Conservation (phyloP, 2,888 invertebrate genomes). For the Agonopterix alstromeriana region DNA sequence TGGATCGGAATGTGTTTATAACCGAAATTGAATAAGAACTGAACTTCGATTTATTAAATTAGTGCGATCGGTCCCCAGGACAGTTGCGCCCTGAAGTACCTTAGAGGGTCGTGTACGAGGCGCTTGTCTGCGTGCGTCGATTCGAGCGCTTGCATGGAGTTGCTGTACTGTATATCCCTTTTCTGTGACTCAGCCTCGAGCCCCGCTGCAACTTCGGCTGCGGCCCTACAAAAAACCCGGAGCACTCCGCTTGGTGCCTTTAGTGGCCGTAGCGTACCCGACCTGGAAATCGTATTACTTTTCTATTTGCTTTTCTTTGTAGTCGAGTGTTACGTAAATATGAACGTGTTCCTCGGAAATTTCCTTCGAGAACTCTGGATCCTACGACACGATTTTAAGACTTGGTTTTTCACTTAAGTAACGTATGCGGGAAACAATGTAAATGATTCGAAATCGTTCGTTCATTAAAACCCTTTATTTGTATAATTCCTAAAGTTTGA, state of each 20-base stretch:
- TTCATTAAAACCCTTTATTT: not conserved
- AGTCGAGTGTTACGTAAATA: conserved; percentile 75
- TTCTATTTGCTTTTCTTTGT: conserved; percentile 73
- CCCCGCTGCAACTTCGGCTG: conserved; percentile 14
- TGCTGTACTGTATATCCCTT: no score
- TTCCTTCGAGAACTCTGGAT: conserved; percentile 59
- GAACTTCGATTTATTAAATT: no score
- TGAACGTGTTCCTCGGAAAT: conserved; percentile 64
- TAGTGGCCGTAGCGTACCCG: conserved; percentile 15
- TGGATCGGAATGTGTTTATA: no score
- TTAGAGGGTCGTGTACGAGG: no score
- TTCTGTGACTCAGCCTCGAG: not conserved
- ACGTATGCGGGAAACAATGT: no score
- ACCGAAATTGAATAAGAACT: no score
- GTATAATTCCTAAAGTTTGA: not conserved
- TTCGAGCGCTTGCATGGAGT: no score
- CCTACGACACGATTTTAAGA: conserved; percentile 15
- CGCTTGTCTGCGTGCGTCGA: no score
- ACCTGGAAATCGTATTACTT: conserved; percentile 71
- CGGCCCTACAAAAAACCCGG: conserved; percentile 34
- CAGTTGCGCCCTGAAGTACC: no score
- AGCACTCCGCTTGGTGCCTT: conserved; percentile 42
- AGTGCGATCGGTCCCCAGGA: no score
- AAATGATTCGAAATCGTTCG: no score
- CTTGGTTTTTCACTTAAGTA: not conserved